Evolutionary conservation across 2,888 invertebrate species (phyloP), one percentile per base, ranked within the genome.

Genomic region (Lysandra bellargus): DNA sequence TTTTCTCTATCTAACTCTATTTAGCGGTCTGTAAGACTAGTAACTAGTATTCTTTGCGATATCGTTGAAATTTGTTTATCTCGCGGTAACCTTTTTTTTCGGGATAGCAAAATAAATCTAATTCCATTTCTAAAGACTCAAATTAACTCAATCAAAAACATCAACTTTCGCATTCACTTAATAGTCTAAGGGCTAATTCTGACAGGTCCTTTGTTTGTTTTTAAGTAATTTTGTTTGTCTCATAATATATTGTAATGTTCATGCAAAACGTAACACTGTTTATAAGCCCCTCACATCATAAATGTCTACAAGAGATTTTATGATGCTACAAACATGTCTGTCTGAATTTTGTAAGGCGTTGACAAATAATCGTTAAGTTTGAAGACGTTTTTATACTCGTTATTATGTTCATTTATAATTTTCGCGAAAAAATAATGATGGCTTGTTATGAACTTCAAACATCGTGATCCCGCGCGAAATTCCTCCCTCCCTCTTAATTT

Each of bases 321-420:
- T 6, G 76, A 33, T 17, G 33, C 53, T 75, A 75, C 76, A 53
- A 76, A 69, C 12, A 69, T 53, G 76, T 76, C 44, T 73, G 73
- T 73, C 33, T 76, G 53, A 76, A 76, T 33, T 69, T 69, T 69
- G 69, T 37, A 37, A 76, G 49, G 76, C 12, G 74, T 75, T 75
- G 74, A 75, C 74, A 75, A 75, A 74, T 74, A 74, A 75, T 75
- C 74, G 49, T 75, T 49, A 49, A 75, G 17, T 37, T 44, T 53
- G 33, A 76, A 57, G 53, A 76, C 17, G 30, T 33, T 53, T 1
- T 33, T 33, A 57, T 30, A 57, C 49, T 76, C 30, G 76, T 53
- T 57, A 33, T n/a, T 76, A 33, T 37, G 33, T 69, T 33, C 14
- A 12, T 57, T 76, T 57, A 49, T 30, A 49, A 30, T 49, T 49